Percentiles rank a stretch among this genome's conserved stretches.
Conservation (phyloP, 2,797 vertebrate species). For the Xiphophorus birchmanni region DNA sequence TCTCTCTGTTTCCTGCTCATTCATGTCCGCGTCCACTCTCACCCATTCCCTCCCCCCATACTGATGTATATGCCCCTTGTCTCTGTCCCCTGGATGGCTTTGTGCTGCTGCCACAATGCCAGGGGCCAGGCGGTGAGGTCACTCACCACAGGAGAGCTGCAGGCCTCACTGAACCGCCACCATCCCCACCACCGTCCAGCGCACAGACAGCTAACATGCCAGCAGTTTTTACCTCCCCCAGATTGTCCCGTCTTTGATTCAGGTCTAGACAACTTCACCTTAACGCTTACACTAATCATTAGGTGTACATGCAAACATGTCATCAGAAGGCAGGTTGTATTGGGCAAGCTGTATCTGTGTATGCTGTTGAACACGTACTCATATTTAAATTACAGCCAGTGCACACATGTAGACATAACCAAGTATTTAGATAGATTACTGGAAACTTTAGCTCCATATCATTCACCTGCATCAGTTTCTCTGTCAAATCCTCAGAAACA, state of each 20-base stretch:
- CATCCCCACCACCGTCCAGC: conserved; percentile 56
- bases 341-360: conserved; percentile 17
- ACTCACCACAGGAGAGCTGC: conserved; percentile 79
- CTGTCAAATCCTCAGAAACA: conserved; percentile 29
- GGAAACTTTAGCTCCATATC: conserved; percentile 36
- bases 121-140: conserved; percentile 80
- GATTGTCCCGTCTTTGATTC: conserved; percentile 31
- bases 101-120: conserved; percentile 76
- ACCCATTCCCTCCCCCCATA: conserved; percentile 67
- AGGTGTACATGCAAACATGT: background rate
- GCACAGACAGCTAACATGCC: conserved; percentile 23
- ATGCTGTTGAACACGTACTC: conserved; percentile 1
- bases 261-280: conserved; percentile 36
- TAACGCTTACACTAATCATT: conserved; percentile 23
- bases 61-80: conserved; percentile 57
- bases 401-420: conserved; percentile 1
- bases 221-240: conserved; percentile 48
- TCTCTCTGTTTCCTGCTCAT: conserved; percentile 49
- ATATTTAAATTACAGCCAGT: conserved; percentile 15
- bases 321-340: conserved; percentile 27
- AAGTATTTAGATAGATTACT: conserved; percentile 11
- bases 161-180: conserved; percentile 74
- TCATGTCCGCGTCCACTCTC: conserved; percentile 55
- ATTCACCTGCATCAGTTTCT: conserved; percentile 36
- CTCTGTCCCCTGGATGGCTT: conserved; percentile 72